Conservation (phyloP, 2,113 vertebrate genomes). For the Rhegmatorhina hoffmannsi region DNA sequence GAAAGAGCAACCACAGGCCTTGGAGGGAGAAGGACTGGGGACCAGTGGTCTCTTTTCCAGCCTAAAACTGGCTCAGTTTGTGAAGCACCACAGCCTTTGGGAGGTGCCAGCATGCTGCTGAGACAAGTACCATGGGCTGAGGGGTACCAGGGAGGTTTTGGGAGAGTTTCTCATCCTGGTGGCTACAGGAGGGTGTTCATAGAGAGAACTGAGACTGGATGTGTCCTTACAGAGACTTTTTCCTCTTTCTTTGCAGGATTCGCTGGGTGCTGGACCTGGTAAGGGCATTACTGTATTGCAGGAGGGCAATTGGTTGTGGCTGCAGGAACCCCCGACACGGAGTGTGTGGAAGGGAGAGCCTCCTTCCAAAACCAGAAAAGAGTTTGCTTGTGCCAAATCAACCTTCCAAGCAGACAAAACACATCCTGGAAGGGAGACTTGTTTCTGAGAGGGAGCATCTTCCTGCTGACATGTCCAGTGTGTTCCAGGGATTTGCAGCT, state of each 20-base stretch:
- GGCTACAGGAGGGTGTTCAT: fast-evolving
- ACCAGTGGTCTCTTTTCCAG: background rate
- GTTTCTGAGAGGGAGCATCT: background rate
- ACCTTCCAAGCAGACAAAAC: background rate
- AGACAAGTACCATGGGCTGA: fast-evolving
- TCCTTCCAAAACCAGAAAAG: background rate
- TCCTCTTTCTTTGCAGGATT: conserved; percentile 66
- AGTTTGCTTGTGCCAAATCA: background rate
- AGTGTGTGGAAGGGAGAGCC: background rate
- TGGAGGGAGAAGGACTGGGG: background rate
- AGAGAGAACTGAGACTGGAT: fast-evolving
- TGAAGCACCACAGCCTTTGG: background rate
- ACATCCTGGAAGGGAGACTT: background rate
- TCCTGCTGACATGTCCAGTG: background rate
- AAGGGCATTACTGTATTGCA: conserved; percentile 9
- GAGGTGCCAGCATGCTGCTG: background rate
- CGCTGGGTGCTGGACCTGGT: conserved; percentile 70
- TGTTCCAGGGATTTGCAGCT: background rate
- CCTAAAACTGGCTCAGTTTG: background rate
- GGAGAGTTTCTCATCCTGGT: background rate
- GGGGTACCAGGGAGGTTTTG: background rate
- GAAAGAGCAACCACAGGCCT: background rate
- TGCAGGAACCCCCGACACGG: background rate
- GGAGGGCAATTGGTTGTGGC: background rate
- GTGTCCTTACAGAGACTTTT: background rate